A percentile compares a stretch with the other conserved stretches of the same genome.
phyloP scores from a whole-genome alignment of 2,888 invertebrate species.

The Himalopsyche japonica region DNA sequence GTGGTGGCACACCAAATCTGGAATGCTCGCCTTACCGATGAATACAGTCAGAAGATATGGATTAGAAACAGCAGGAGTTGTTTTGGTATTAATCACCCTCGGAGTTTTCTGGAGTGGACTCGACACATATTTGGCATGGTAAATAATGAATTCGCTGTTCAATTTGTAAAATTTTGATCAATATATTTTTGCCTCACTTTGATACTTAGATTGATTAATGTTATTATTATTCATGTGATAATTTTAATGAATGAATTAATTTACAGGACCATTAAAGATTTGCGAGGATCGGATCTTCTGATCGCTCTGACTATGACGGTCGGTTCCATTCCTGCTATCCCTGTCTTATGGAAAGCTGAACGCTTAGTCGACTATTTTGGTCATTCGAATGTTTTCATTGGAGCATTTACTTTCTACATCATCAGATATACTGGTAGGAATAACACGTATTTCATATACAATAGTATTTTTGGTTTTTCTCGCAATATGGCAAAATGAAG shows the following conservation, averaged over 20 bases:
- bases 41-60: slow-evolving; percentile 75
- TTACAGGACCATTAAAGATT: slow-evolving; percentile 64
- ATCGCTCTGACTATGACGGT: slow-evolving; percentile 69
- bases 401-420: slow-evolving; percentile 80
- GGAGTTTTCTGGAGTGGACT: slow-evolving; percentile 81
- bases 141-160: slow-evolving; percentile 42
- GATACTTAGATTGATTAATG: too few relatives aligned
- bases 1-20: slow-evolving; percentile 86
- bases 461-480: neutral
- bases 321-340: slow-evolving; percentile 70
- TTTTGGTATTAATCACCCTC: slow-evolving; percentile 69
- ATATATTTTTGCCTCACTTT: too few relatives aligned
- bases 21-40: slow-evolving; percentile 78
- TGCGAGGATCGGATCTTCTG: slow-evolving; percentile 61
- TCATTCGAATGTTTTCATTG: slow-evolving; percentile 80
- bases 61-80: slow-evolving; percentile 72
- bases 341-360: slow-evolving; percentile 78
- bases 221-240: neutral
- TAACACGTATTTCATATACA: neutral
- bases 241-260: neutral
- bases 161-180: neutral
- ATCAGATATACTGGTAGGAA: slow-evolving; percentile 69
- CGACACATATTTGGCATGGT: slow-evolving; percentile 77
- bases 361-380: slow-evolving; percentile 82
- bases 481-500: neutral